Base-by-base conservation (phyloP, 2,113 vertebrate genomes). In the Alethe diademata region DNA sequence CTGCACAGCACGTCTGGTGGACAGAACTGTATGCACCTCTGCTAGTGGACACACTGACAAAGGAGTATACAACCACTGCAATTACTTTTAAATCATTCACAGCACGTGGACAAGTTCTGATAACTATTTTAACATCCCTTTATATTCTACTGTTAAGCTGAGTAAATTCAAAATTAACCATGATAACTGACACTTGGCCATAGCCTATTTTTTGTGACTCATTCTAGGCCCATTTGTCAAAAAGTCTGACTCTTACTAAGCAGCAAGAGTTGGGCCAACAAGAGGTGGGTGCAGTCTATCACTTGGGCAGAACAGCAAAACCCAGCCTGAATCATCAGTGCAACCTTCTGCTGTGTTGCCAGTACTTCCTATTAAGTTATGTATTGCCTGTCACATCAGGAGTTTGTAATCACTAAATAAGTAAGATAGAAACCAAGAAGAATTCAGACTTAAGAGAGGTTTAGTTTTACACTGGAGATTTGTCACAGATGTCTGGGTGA, bases 71-170 rank as follows among this genome's bases (percentile, higher is more conserved):
- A 92, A n/a, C 89, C 94, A 91, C 94, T 97, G 96, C 91, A 95
- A 73, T 80, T 80, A 97, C 93, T 86, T 96, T 95, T 94, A 92
- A 96, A 97, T 95, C 94, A 95, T 95, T 98, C 97, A 97, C 97
- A 98, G 96, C 96, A 98, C 89, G 25, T 88, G 92, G 88, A 97
- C 92, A 92, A 88, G 47, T 79, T 90, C 73, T 66, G 74, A 5
- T 70, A 95, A 62, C 74, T 93, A 92, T 62, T 95, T 96, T 78
- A 90, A 86, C 48, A 93, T 64, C 85, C 92, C 78, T 70, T 94
- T 88, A 86, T 74, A 94, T 56, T 90, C 90, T 90, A 93, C 64
- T 33, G 28, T 74, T 94, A 95, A 76, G 47, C 23, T 93, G 36
- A 75, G 24, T 24, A 83, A 94, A 40, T 88, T 86, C 19, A 85